Percentiles rank a stretch among this genome's conserved stretches.
phyloP scores from a whole-genome alignment of 1,140 invertebrate species.

The Palaemon carinicauda region DNA sequence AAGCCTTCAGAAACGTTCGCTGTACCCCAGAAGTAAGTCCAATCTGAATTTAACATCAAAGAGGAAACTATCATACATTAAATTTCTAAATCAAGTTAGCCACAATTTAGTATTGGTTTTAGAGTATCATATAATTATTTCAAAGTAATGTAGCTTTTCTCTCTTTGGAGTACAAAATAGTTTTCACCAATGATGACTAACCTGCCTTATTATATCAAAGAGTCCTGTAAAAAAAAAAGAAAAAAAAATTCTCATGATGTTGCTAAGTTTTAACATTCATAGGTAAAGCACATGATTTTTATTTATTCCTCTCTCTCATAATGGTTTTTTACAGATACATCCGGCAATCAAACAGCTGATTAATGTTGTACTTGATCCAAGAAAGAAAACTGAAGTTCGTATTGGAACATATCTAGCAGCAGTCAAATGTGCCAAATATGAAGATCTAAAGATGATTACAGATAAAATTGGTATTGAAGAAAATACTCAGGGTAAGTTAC shows the following conservation, averaged over 20 bases:
- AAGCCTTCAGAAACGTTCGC: constrained; percentile 1
- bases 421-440: background rate
- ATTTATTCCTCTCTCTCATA: too few relatives aligned
- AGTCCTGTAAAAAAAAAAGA: too few relatives aligned
- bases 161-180: too few relatives aligned
- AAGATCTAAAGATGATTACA: background rate
- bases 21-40: constrained; percentile 16
- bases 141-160: too few relatives aligned
- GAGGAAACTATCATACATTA: too few relatives aligned
- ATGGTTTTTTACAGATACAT: background rate
- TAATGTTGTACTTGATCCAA: background rate
- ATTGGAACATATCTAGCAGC: background rate
- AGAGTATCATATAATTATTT: too few relatives aligned
- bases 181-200: too few relatives aligned
- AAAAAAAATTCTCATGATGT: background rate
- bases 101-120: too few relatives aligned
- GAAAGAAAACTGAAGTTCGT: background rate
- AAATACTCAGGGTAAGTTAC: too few relatives aligned
- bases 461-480: background rate
- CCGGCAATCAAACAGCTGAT: background rate
- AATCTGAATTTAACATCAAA: background rate
- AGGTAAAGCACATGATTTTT: background rate
- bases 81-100: too few relatives aligned
- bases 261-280: too few relatives aligned
- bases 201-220: too few relatives aligned